These are phyloP conservation scores for Lasiurus borealis DNA, from an alignment of 2,113 vertebrate genomes.

Conservation along the genomic window DNA sequence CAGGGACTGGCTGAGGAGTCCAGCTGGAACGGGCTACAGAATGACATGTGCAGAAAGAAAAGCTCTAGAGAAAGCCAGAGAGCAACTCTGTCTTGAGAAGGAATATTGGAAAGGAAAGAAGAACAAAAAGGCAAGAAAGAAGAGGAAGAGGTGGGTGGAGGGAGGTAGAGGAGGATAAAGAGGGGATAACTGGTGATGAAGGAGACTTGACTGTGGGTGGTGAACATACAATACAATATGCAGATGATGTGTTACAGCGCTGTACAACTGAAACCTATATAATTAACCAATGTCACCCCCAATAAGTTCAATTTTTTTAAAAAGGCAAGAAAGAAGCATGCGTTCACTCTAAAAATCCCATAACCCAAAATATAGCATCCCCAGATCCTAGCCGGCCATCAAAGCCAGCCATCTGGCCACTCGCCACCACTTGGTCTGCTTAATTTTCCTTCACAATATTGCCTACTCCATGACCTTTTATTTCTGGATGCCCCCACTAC, in stretches of 20 bases:
- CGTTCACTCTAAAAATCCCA: background rate
- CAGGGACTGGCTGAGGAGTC: background rate
- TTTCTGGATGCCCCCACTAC: background rate
- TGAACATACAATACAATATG: background rate
- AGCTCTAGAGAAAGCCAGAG: background rate
- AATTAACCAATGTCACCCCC: background rate
- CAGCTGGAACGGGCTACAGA: background rate
- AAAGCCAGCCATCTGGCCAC: background rate
- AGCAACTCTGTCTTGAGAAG: background rate
- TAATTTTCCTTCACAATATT: background rate
- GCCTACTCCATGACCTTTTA: background rate
- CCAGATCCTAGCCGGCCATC: background rate
- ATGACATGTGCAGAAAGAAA: background rate
- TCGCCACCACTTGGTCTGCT: background rate
- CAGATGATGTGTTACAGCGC: background rate
- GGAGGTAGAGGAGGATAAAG: background rate
- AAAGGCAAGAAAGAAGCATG: background rate
- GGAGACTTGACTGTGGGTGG: background rate
- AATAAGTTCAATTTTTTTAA: background rate
- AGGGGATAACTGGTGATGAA: background rate
- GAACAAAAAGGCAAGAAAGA: background rate
- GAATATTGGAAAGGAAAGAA: conserved; percentile 6
- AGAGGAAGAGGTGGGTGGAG: background rate
- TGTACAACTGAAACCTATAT: background rate
- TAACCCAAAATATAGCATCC: background rate